These are phyloP conservation scores for Tipula confusa DNA, from an alignment of 2,888 invertebrate species.

Conservation along the genomic window DNA sequence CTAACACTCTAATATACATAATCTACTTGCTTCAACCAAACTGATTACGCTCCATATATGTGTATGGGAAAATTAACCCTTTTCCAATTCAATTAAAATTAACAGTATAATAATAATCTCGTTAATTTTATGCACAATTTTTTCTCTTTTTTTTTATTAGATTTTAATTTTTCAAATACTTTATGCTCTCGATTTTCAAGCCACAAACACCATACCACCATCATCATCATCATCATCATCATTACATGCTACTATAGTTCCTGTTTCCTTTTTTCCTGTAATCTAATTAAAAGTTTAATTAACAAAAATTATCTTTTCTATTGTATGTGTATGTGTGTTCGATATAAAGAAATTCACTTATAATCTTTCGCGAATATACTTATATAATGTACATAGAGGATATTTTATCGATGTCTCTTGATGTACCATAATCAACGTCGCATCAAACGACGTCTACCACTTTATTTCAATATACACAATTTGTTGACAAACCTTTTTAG, in stretches of 20 bases:
- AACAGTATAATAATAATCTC: not conserved
- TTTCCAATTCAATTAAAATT: not conserved
- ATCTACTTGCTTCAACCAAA: no score
- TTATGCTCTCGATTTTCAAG: not conserved
- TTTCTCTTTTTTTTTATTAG: not conserved
- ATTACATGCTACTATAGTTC: not conserved
- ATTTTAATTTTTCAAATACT: not conserved
- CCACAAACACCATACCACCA: not conserved
- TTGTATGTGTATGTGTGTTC: no score
- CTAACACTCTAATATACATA: no score
- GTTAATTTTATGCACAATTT: not conserved
- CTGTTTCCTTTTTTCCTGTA: not conserved
- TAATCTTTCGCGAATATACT: not conserved
- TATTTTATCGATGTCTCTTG: not conserved
- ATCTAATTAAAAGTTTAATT: not conserved
- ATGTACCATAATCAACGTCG: not conserved
- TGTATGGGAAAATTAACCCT: not conserved
- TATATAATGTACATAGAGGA: not conserved
- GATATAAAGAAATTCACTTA: not conserved
- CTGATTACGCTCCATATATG: no score
- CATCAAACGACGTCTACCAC: not conserved
- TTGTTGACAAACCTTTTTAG: not conserved
- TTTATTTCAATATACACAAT: not conserved
- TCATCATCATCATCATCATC: not conserved
- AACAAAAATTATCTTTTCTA: not conserved